Conservation (phyloP, 2,113 vertebrate species). For the Eulemur macaco region DNA sequence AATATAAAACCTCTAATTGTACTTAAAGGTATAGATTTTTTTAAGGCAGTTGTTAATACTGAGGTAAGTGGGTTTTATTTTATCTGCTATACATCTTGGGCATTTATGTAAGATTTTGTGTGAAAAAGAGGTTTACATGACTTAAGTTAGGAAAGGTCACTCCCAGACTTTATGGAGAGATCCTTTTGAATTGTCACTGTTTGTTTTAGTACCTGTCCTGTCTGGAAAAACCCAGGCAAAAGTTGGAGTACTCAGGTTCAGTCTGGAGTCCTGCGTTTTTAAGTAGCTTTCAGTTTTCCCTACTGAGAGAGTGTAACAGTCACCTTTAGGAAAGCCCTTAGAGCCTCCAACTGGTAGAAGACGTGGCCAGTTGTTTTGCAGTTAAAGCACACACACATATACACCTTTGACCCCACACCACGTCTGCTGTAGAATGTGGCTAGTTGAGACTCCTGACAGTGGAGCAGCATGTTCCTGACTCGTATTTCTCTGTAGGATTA, state of each 20-base stretch:
- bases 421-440: background rate
- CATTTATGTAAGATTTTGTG: constrained; percentile 42
- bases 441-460: background rate
- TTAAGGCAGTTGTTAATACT: background rate
- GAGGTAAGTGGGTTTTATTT: constrained; percentile 7
- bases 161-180: background rate
- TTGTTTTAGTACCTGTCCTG: background rate
- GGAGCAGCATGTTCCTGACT: background rate
- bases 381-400: background rate
- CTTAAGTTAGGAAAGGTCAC: background rate
- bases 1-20: background rate
- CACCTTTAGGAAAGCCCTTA: background rate
- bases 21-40: background rate
- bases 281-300: background rate
- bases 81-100: background rate
- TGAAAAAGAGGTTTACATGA: background rate
- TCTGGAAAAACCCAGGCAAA: background rate
- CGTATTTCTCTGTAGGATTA: constrained; percentile 85
- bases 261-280: background rate
- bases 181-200: background rate
- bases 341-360: background rate
- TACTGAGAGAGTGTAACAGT: background rate
- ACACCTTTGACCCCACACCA: background rate
- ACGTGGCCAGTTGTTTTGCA: background rate
- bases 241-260: background rate